Conservation (phyloP, 2,113 vertebrate genomes). For the Chaetodon trifascialis region DNA sequence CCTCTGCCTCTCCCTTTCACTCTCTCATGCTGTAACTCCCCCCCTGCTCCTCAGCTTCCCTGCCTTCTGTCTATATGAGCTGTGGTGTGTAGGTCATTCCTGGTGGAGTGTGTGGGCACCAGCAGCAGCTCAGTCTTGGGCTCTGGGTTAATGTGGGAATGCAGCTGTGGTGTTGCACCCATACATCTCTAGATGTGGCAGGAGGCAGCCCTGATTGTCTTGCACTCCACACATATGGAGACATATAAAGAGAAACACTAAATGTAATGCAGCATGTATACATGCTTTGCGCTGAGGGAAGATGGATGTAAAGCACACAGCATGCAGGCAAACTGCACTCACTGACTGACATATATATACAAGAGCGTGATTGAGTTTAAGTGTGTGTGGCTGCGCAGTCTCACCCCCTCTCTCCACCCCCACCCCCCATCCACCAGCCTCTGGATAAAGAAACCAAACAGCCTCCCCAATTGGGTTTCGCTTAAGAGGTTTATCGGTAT, state of each 20-base stretch:
- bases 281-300: not conserved
- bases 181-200: conserved; percentile 38
- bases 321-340: not conserved
- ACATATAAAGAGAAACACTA: conserved; percentile 17
- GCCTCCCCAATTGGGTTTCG: conserved; percentile 83
- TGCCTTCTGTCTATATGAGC: conserved; percentile 13
- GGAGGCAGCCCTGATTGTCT: conserved; percentile 28
- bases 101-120: conserved; percentile 30
- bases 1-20: conserved; percentile 19
- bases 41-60: conserved; percentile 14
- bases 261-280: not conserved
- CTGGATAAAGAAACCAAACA: conserved; percentile 82
- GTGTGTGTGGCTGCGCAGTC: conserved; percentile 29
- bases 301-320: conserved; percentile 13
- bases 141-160: conserved; percentile 44
- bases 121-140: conserved; percentile 3
- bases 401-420: conserved; percentile 27
- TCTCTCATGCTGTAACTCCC: conserved; percentile 10
- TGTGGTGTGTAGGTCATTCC: conserved; percentile 28
- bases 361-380: conserved; percentile 10
- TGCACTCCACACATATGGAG: not conserved
- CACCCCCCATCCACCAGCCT: conserved; percentile 57
- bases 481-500: conserved; percentile 87
- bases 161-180: conserved; percentile 46
- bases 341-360: conserved; percentile 16